Evolutionary conservation across 1,140 invertebrate species (phyloP).

Genomic region (Saccostrea cuccullata): DNA sequence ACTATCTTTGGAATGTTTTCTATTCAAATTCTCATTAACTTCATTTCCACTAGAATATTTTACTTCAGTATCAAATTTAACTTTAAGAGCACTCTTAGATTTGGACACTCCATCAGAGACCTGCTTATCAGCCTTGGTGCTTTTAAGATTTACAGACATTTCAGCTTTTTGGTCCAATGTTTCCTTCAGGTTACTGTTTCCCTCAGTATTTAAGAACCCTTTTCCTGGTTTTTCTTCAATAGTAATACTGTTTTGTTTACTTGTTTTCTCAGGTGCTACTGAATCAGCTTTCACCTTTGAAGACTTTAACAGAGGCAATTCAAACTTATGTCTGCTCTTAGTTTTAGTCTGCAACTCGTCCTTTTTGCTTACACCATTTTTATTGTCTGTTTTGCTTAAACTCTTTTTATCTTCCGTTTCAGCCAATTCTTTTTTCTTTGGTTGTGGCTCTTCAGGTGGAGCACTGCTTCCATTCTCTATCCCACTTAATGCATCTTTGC

Average conservation of each 20-base stretch:
- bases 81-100: conserved; percentile 6
- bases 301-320: not conserved
- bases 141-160: not conserved
- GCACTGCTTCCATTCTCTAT: not conserved
- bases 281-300: not conserved
- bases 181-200: not conserved
- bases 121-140: not conserved
- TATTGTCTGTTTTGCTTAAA: not conserved
- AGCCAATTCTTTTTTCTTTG: not conserved
- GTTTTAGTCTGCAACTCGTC: not conserved
- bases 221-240: not conserved
- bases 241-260: not conserved
- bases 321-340: conserved; percentile 5
- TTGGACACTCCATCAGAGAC: not conserved
- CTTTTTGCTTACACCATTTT: not conserved
- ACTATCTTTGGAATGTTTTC: conserved; percentile 2
- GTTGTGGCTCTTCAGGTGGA: not conserved
- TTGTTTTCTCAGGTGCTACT: not conserved
- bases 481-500: not conserved
- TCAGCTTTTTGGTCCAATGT: not conserved
- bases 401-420: not conserved
- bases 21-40: not conserved
- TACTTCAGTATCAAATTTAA: not conserved
- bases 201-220: not conserved
- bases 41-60: not conserved